Percentiles rank a stretch among this genome's conserved stretches.
phyloP scores from a whole-genome alignment of 2,888 invertebrate genomes.

The Lypha dubia region DNA sequence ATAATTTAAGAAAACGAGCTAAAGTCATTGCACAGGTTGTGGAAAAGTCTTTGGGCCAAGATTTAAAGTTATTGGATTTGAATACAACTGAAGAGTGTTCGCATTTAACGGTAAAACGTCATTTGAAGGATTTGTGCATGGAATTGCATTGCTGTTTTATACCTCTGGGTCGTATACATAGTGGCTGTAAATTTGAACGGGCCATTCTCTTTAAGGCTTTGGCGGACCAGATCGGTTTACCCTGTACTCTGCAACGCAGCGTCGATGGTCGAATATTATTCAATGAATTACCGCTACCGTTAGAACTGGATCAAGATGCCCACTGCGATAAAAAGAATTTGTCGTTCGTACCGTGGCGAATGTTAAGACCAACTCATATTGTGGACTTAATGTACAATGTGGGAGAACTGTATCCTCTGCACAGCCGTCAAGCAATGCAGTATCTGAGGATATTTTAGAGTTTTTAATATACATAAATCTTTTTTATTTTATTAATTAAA shows the following conservation, averaged over 20 bases:
- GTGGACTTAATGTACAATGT: slow-evolving; percentile 85
- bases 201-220: slow-evolving; percentile 87
- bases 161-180: slow-evolving; percentile 85
- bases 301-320: slow-evolving; percentile 76
- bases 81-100: slow-evolving; percentile 84
- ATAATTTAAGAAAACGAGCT: slow-evolving; percentile 78
- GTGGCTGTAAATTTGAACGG: slow-evolving; percentile 86
- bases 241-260: slow-evolving; percentile 85
- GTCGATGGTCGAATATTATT: slow-evolving; percentile 85
- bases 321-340: slow-evolving; percentile 79
- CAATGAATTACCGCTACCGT: slow-evolving; percentile 87
- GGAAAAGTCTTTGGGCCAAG: slow-evolving; percentile 75
- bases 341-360: slow-evolving; percentile 84
- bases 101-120: slow-evolving; percentile 82
- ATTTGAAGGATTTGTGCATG: slow-evolving; percentile 84
- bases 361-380: slow-evolving; percentile 86
- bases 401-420: slow-evolving; percentile 80
- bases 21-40: slow-evolving; percentile 84
- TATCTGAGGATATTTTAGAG: slow-evolving; percentile 77
- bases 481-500: too few species aligned
- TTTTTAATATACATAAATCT: too few species aligned
- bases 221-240: slow-evolving; percentile 86
- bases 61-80: slow-evolving; percentile 77
- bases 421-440: slow-evolving; percentile 79
- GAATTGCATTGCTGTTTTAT: slow-evolving; percentile 84